Conservation (phyloP, 2,888 invertebrate genomes). For the Timandra comae region DNA sequence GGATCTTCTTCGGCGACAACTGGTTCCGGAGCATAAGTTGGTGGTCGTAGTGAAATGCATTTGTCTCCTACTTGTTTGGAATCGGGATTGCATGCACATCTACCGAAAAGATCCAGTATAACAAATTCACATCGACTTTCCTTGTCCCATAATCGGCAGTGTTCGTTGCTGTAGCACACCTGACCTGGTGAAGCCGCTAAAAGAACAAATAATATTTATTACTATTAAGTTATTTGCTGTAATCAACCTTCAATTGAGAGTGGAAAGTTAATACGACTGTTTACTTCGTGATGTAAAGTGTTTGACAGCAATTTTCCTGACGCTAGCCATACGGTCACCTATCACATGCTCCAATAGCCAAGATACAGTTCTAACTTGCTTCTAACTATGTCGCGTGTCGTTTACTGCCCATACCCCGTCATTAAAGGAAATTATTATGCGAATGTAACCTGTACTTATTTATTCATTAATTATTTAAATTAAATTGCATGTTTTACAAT, state of each 20-base stretch:
- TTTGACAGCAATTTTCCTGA: slow-evolving; percentile 48
- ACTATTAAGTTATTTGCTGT: slow-evolving; percentile 15
- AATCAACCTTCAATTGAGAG: slow-evolving; percentile 23
- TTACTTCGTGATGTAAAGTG: slow-evolving; percentile 34
- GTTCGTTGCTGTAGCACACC: slow-evolving; percentile 92
- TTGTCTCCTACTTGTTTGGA: slow-evolving; percentile 80
- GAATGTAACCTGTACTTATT: slow-evolving; percentile 3
- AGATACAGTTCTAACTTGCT: slow-evolving; percentile 42
- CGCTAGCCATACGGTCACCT: slow-evolving; percentile 41
- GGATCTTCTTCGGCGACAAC: slow-evolving; percentile 56
- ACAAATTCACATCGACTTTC: slow-evolving; percentile 92
- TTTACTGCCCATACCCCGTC: slow-evolving; percentile 6
- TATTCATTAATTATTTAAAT: slow-evolving; percentile 5
- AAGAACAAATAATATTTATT: slow-evolving; percentile 11
- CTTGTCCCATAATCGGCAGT: slow-evolving; percentile 89
- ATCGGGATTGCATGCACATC: slow-evolving; percentile 87
- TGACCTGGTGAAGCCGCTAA: slow-evolving; percentile 91
- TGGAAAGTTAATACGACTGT: slow-evolving; percentile 33
- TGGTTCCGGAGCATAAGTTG: slow-evolving; percentile 52
- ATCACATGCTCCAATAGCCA: slow-evolving; percentile 52
- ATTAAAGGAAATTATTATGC: slow-evolving; percentile 9
- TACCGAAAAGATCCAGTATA: slow-evolving; percentile 91
- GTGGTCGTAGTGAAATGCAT: slow-evolving; percentile 69
- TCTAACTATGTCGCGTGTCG: slow-evolving; percentile 24
- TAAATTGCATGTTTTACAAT: slow-evolving; percentile 13